phyloP scores from a whole-genome alignment of 1,140 invertebrate species.

The Propsilocerus akamusi region DNA sequence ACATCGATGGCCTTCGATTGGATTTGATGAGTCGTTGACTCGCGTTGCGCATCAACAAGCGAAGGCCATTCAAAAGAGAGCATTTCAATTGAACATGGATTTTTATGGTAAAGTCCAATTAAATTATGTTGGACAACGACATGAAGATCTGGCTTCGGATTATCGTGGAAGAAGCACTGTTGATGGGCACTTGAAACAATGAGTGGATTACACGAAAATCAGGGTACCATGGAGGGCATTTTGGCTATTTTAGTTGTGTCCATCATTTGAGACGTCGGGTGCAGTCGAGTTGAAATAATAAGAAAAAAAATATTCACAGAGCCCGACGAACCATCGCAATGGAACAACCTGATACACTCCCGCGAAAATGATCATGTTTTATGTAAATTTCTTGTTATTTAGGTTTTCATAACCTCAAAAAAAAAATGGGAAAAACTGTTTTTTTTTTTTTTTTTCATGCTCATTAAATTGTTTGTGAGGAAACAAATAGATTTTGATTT shows the following conservation, averaged over 20 bases:
- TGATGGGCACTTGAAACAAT: background rate
- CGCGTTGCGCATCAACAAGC: background rate
- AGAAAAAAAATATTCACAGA: background rate
- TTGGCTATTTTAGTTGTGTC: background rate
- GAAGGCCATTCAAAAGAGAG: background rate
- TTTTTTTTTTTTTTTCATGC: background rate
- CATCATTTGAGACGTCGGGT: background rate
- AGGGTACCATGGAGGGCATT: background rate
- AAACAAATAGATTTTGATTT: background rate
- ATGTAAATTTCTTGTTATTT: too few relatives aligned
- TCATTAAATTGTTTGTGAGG: background rate
- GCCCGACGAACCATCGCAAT: background rate
- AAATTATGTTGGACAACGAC: too few relatives aligned
- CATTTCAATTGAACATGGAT: background rate
- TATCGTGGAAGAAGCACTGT: too few relatives aligned
- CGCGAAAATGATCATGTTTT: too few relatives aligned
- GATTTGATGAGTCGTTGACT: too few relatives aligned
- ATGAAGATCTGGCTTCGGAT: too few relatives aligned
- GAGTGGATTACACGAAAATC: conserved; percentile 3
- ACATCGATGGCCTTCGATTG: too few relatives aligned
- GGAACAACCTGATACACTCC: too few relatives aligned
- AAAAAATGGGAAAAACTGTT: too few relatives aligned
- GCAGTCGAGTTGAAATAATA: background rate
- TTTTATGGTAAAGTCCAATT: background rate
- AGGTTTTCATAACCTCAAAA: too few relatives aligned